These are phyloP conservation scores for Eonycteris spelaea DNA, from an alignment of 2,113 vertebrate genomes.

Conservation along the genomic window DNA sequence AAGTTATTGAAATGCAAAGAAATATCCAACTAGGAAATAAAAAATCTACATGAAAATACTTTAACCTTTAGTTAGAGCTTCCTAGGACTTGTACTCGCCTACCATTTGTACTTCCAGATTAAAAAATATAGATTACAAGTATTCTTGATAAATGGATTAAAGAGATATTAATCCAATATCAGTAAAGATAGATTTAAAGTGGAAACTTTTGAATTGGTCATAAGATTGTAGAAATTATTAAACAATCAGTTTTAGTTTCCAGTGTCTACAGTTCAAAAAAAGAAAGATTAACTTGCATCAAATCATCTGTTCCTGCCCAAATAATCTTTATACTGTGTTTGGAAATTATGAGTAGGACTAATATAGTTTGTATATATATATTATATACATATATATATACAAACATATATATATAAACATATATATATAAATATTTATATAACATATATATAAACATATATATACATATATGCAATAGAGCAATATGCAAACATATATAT, in stretches of 20 bases:
- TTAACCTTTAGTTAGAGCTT: background rate
- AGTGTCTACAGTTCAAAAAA: background rate
- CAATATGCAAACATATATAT: too few relatives aligned
- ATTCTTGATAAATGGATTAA: background rate
- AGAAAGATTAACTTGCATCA: background rate
- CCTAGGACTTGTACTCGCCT: background rate
- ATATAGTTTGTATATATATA: background rate
- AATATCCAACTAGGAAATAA: background rate
- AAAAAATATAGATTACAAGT: background rate
- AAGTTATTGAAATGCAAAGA: background rate
- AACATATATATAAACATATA: too few relatives aligned
- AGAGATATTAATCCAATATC: background rate
- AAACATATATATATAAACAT: too few relatives aligned
- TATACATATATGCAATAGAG: too few relatives aligned
- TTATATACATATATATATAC: too few relatives aligned
- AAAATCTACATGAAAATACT: background rate
- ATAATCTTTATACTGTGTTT: background rate
- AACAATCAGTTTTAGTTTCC: background rate
- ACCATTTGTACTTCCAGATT: background rate
- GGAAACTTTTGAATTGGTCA: background rate
- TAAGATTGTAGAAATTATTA: background rate
- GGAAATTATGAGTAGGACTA: background rate
- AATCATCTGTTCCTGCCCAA: background rate
- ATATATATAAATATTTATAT: too few relatives aligned
- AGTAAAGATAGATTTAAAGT: background rate